phyloP scores from a whole-genome alignment of 1,140 invertebrate species.

The Anthonomus grandis region DNA sequence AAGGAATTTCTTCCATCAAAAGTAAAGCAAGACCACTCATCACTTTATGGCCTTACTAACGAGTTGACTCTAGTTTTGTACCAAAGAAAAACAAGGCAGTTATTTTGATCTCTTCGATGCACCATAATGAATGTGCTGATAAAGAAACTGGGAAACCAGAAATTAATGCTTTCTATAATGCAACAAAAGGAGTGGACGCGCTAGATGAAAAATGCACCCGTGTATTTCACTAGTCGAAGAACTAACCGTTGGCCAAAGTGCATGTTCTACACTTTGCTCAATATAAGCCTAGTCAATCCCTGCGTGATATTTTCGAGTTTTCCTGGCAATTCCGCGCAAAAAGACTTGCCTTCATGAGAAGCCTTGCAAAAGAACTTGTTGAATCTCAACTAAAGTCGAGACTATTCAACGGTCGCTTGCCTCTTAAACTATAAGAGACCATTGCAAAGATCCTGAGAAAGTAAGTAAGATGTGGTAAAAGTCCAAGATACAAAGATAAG shows the following conservation, averaged over 20 bases:
- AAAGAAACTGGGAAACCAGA: slow-evolving; percentile 13
- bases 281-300: background rate
- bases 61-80: background rate
- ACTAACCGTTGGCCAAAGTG: slow-evolving; percentile 12
- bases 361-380: background rate
- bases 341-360: background rate
- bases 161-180: slow-evolving; percentile 45
- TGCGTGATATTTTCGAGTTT: background rate
- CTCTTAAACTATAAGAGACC: background rate
- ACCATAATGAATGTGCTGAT: slow-evolving; percentile 2
- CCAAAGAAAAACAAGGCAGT: background rate
- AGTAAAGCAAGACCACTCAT: slow-evolving; percentile 23
- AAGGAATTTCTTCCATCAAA: slow-evolving; percentile 4
- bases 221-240: slow-evolving; percentile 8
- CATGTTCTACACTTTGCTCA: slow-evolving; percentile 7
- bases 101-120: slow-evolving; percentile 7
- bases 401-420: background rate
- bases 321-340: background rate
- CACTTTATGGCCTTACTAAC: background rate
- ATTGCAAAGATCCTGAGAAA: background rate
- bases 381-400: background rate
- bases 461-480: background rate
- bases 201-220: slow-evolving; percentile 9
- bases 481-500: slow-evolving; percentile 2
- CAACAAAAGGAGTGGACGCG: slow-evolving; percentile 43